Evolutionary conservation across 1,140 invertebrate genomes (phyloP).

Genomic region (Orussus abietinus): DNA sequence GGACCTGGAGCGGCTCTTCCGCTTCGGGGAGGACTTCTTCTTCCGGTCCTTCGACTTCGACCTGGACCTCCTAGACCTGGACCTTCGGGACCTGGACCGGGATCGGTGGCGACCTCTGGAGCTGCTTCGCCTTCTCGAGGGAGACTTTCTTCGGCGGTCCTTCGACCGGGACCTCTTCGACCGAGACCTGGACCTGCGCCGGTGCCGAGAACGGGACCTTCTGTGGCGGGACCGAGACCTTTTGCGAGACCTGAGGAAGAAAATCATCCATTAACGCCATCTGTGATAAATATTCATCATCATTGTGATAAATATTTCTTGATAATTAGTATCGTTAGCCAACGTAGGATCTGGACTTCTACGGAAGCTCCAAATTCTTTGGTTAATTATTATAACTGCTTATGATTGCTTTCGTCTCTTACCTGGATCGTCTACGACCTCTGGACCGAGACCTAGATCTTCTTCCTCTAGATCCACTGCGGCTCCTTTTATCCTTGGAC

Average conservation of each 20-base stretch:
- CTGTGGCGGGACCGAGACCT: constrained; percentile 61
- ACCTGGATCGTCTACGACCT: too few species aligned
- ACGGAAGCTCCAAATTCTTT: too few species aligned
- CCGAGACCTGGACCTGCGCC: constrained; percentile 47
- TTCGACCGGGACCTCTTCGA: constrained; percentile 55
- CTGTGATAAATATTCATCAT: too few species aligned
- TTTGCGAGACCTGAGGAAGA: constrained; percentile 53
- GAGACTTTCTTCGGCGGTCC: constrained; percentile 48
- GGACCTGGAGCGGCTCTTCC: constrained; percentile 50
- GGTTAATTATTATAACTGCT: too few species aligned
- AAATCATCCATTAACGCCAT: too few species aligned
- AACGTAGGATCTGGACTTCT: too few species aligned
- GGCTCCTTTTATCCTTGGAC: constrained; percentile 76
- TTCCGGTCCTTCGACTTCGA: constrained; percentile 43
- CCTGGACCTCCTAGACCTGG: constrained; percentile 52
- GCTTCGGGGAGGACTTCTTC: constrained; percentile 40
- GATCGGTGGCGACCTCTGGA: constrained; percentile 45
- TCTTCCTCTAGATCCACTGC: constrained; percentile 56
- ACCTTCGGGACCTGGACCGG: constrained; percentile 50
- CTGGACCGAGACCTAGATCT: constrained; percentile 61
- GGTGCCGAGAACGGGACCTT: constrained; percentile 50
- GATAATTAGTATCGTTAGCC: too few species aligned
- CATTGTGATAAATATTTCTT: too few species aligned
- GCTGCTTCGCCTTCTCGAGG: constrained; percentile 44
- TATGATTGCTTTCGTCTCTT: too few species aligned